Evolutionary conservation across 2,888 invertebrate species (phyloP).

Genomic region (Uloborus plumipes): DNA sequence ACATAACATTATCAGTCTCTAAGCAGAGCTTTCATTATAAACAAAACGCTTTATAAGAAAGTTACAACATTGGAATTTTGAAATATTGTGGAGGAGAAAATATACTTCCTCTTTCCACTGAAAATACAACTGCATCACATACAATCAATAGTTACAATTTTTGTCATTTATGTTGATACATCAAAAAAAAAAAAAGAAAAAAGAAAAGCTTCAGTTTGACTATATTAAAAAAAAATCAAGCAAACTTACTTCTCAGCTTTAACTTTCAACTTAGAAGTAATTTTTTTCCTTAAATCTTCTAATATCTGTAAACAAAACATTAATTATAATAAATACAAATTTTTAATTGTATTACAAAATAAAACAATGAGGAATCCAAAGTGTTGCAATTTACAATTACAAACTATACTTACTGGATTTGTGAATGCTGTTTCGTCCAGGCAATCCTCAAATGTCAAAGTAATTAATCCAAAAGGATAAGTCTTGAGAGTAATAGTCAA

Average conservation of each 20-base stretch:
- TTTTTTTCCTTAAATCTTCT: conserved; percentile 57
- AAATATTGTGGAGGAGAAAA: no score
- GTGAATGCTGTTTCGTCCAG: conserved; percentile 32
- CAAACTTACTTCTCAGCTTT: conserved; percentile 59
- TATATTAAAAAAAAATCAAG: neutral
- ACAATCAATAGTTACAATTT: no score
- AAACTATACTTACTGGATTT: conserved; percentile 45
- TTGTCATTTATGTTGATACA: no score
- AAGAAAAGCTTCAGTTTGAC: no score
- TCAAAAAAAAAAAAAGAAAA: no score
- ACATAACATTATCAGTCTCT: no score
- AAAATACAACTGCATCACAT: no score
- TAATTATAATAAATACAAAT: neutral
- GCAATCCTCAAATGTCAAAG: conserved; percentile 56
- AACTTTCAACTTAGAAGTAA: conserved; percentile 35
- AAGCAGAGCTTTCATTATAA: no score
- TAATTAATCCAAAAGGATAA: conserved; percentile 54
- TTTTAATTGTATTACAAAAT: neutral
- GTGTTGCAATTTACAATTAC: neutral
- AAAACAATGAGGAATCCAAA: no score
- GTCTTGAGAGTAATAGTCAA: conserved; percentile 45
- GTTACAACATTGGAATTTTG: no score
- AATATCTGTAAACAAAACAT: conserved; percentile 37
- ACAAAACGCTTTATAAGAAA: no score
- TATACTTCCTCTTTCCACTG: no score